Base-by-base conservation (phyloP, 2,888 invertebrate genomes). In the Monoplex corrugatus region DNA sequence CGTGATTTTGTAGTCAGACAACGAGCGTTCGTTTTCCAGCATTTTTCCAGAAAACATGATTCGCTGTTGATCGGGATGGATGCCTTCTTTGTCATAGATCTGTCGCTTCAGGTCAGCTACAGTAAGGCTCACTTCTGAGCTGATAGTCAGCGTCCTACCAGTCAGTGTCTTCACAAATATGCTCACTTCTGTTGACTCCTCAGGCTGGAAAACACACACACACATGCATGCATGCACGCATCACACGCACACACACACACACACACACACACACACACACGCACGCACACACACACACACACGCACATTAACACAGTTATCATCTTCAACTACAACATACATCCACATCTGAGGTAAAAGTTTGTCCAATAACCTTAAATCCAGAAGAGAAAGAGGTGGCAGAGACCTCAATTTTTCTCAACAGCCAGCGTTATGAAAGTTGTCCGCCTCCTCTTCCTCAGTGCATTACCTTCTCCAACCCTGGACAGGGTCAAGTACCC, bases 31-130 rank as follows among this genome's bases (percentile, higher is more conserved):
- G 75, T 89, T 87, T 28, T 89, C 80, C 44, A 86, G 43, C 57
- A 89, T 78, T 16, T 19, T 40, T 5, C 89, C 89, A 8, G 86
- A 57, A 78, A 78, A 89, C 2, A 90, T 23, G 8, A 90, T 63
- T 0, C 72, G 50, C 80, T 80, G 89, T 19, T 57, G 68, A 28
- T 89, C 87, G 0, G 40, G 28, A 40, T 85, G 87, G 13, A 40
- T 86, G 28, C 89, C 90, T n/a, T 89, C 89, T 40, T 19, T 57
- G 44, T 87, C 78, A 0, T 28, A 13, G 19, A 88, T 80, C 23
- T 75, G 28, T 44, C 82, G 87, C 90, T 91, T 91, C 63, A 91
- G 82, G 0, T 91, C 87, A 2, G 19, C 63, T 6, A 92, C 83
- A 68, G 90, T 91, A 13, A 32, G n/a, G 2, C 32, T 63, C 19